Conservation (phyloP, 2,888 invertebrate genomes). For the Erebia aethiops region DNA sequence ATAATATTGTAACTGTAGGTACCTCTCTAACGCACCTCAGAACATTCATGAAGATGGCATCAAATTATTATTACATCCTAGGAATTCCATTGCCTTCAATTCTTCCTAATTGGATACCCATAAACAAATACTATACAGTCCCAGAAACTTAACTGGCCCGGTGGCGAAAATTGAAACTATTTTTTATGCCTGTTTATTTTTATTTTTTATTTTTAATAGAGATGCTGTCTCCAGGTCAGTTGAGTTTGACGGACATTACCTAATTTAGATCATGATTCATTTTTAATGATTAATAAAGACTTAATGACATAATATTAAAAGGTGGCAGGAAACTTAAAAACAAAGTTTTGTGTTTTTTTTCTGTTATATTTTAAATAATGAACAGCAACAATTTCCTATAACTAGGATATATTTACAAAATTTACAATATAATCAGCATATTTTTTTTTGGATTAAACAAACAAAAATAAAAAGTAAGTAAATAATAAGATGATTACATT, state of each 20-base stretch:
- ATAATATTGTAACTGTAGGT: too few relatives aligned
- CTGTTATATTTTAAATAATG: not conserved
- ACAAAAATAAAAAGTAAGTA: not conserved
- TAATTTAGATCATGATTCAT: too few relatives aligned
- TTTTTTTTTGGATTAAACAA: not conserved
- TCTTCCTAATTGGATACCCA: not conserved
- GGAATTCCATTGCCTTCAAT: not conserved
- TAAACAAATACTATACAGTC: not conserved
- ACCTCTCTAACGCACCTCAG: too few relatives aligned
- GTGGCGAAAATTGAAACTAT: too few relatives aligned
- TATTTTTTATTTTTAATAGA: too few relatives aligned
- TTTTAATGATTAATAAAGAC: too few relatives aligned
- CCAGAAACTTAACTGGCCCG: not conserved
- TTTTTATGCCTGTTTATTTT: too few relatives aligned
- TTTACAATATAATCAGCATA: not conserved
- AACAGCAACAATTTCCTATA: constrained; percentile 8
- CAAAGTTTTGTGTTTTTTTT: not conserved
- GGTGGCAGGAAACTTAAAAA: not conserved
- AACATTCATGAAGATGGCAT: not conserved
- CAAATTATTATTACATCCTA: not conserved
- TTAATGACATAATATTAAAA: too few relatives aligned
- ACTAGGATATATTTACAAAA: constrained; percentile 17
- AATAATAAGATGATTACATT: not conserved
- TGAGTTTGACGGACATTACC: too few relatives aligned
- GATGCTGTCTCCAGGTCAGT: too few relatives aligned